These are phyloP conservation scores for Neelides folsomi DNA, from an alignment of 2,888 invertebrate species.

Conservation along the genomic window DNA sequence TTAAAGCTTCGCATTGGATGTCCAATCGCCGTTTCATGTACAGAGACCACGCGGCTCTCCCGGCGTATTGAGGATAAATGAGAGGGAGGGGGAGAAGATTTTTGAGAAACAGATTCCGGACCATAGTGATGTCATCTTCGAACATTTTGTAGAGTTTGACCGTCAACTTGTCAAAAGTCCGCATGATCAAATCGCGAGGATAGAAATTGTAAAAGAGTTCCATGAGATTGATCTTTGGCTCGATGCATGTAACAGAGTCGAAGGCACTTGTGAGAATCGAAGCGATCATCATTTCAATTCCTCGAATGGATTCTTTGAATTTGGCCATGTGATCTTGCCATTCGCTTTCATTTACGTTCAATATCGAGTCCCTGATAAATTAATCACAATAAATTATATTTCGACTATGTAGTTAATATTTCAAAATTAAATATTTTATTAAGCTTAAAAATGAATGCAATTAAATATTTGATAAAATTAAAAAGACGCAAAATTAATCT, in stretches of 20 bases:
- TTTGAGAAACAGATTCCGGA: conserved; percentile 35
- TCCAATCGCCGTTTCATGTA: conserved; percentile 24
- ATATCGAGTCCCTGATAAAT: conserved; percentile 38
- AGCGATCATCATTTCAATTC: conserved; percentile 60
- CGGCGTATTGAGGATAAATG: conserved; percentile 19
- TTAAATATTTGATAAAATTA: too few species aligned
- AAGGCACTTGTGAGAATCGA: conserved; percentile 68
- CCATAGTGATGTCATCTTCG: conserved; percentile 52
- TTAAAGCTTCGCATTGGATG: conserved; percentile 45
- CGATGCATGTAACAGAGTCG: conserved; percentile 61
- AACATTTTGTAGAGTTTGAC: conserved; percentile 51
- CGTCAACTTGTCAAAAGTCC: conserved; percentile 45
- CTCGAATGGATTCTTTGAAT: conserved; percentile 44
- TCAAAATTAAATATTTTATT: too few species aligned
- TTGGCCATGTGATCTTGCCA: conserved; percentile 63
- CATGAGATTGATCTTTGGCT: conserved; percentile 64
- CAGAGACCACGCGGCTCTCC: conserved; percentile 22
- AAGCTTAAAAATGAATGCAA: too few species aligned
- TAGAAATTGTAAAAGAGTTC: conserved; percentile 65
- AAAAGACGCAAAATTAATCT: too few species aligned
- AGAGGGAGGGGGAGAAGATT: conserved; percentile 22
- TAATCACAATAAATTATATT: too few species aligned
- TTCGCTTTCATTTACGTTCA: conserved; percentile 48
- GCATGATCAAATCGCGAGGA: conserved; percentile 45
- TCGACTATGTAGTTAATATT: too few species aligned